phyloP scores from a whole-genome alignment of 2,797 vertebrate genomes.

The Rhynchotus rufescens region DNA sequence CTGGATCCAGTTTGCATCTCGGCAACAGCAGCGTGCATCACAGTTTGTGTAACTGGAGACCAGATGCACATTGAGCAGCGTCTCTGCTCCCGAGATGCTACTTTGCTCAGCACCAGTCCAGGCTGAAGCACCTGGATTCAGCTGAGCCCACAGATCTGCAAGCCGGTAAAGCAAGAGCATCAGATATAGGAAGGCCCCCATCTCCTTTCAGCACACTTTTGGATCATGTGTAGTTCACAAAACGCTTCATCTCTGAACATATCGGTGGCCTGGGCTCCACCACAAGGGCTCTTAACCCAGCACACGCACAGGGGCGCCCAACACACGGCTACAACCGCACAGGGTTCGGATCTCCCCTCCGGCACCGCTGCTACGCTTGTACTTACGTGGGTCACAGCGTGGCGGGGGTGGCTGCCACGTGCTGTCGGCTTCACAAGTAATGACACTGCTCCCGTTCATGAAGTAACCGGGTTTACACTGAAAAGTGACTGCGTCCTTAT shows the following conservation, averaged over 20 bases:
- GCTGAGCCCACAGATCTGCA: background rate
- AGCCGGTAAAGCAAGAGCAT: background rate
- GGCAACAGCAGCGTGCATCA: background rate
- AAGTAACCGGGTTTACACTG: conserved; percentile 11
- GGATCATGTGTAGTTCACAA: background rate
- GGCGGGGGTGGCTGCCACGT: conserved; percentile 60
- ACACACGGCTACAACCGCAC: background rate
- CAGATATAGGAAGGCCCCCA: background rate
- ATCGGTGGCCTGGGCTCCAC: background rate
- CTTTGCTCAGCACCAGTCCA: background rate
- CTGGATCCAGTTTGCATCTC: background rate
- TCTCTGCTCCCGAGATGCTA: background rate
- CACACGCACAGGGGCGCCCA: too few species aligned
- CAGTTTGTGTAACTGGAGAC: background rate
- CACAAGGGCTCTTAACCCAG: background rate
- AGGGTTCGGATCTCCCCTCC: background rate
- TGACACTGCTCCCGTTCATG: background rate
- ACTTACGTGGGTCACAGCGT: conserved; percentile 65
- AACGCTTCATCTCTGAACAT: background rate
- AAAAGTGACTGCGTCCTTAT: conserved; percentile 12
- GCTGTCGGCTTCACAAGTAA: conserved; percentile 40
- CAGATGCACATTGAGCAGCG: background rate
- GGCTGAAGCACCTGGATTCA: background rate
- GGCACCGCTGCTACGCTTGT: background rate
- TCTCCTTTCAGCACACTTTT: background rate